phyloP scores from a whole-genome alignment of 2,113 vertebrate species.

The Crocuta crocuta region DNA sequence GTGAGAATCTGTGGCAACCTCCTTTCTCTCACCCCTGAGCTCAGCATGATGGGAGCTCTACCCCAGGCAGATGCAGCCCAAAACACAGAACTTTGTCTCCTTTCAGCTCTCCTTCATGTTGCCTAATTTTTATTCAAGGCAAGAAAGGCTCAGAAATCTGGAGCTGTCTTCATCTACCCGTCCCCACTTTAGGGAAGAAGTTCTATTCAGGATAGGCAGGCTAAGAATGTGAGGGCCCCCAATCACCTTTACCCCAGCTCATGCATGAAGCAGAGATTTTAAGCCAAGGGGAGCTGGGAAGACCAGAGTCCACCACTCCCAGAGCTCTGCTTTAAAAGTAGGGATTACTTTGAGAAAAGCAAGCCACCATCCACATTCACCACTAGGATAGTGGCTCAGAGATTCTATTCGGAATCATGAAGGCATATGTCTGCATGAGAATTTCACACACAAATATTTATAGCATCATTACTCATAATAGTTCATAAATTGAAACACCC shows the following conservation, averaged over 20 bases:
- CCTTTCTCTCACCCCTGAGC: neutral
- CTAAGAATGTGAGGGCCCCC: rapidly evolving
- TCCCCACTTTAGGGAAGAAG: neutral
- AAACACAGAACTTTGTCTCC: neutral
- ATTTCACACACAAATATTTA: neutral
- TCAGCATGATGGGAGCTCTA: neutral
- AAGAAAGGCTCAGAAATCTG: neutral
- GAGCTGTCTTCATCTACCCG: neutral
- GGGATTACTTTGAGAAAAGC: neutral
- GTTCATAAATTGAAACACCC: neutral
- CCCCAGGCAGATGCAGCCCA: rapidly evolving
- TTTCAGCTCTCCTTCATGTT: neutral
- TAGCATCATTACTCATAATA: neutral
- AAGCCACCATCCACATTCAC: neutral
- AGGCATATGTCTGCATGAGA: neutral
- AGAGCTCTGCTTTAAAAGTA: neutral
- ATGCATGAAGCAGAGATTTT: neutral
- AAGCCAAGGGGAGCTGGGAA: neutral
- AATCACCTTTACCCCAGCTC: neutral
- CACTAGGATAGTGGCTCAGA: neutral
- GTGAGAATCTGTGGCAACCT: neutral
- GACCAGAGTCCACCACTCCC: neutral
- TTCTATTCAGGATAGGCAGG: neutral
- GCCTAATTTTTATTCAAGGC: neutral
- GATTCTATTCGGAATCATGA: neutral